These are phyloP conservation scores for Notolabrus celidotus DNA, from an alignment of 2,797 vertebrate genomes.

Conservation along the genomic window DNA sequence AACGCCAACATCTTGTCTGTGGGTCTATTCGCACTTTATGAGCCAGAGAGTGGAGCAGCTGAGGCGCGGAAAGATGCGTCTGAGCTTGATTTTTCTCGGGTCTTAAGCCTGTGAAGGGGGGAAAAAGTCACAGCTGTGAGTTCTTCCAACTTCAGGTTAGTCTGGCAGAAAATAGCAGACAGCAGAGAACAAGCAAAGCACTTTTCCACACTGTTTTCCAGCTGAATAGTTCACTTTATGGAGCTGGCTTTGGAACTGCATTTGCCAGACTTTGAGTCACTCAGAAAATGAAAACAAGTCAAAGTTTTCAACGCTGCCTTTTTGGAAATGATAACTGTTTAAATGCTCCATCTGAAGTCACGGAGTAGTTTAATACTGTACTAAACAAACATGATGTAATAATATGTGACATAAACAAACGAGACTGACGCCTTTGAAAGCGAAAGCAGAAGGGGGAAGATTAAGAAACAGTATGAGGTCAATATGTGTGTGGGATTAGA, in stretches of 20 bases:
- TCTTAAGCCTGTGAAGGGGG: conserved; percentile 35
- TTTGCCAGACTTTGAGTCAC: conserved; percentile 14
- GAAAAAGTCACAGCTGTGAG: conserved; percentile 58
- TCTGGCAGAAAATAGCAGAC: conserved; percentile 32
- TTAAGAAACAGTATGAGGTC: conserved; percentile 32
- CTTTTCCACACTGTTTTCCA: conserved; percentile 30
- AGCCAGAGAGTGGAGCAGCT: conserved; percentile 59
- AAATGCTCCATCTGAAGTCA: background rate
- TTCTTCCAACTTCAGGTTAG: conserved; percentile 51
- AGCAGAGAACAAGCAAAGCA: conserved; percentile 16
- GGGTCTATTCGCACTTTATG: conserved; percentile 47
- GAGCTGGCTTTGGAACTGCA: background rate
- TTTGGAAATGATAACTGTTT: background rate
- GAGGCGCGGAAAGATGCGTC: conserved; percentile 48
- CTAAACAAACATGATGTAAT: background rate
- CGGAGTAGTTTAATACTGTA: background rate
- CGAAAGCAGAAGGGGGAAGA: conserved; percentile 33
- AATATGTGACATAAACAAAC: conserved; percentile 1
- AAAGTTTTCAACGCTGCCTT: background rate
- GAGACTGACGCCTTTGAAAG: background rate
- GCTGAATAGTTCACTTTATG: conserved; percentile 16
- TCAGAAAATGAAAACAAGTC: conserved; percentile 13
- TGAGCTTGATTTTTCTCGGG: conserved; percentile 28
- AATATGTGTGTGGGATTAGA: conserved; percentile 54
- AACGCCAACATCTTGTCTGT: conserved; percentile 52